A percentile compares a stretch with the other conserved stretches of the same genome.
These are phyloP conservation scores for Blastobasis adustella DNA, from an alignment of 2,888 invertebrate species.

Conservation along the genomic window DNA sequence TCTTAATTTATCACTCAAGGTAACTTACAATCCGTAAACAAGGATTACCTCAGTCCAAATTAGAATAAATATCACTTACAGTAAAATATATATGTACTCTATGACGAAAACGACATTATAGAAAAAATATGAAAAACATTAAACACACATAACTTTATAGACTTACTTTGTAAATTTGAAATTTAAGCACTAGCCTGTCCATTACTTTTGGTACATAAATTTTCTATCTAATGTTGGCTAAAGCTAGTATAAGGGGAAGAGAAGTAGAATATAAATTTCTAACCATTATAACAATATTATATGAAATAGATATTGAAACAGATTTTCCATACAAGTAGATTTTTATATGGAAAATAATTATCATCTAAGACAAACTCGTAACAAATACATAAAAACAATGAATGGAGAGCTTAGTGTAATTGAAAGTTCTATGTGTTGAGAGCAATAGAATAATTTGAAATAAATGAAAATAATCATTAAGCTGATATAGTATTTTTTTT, in stretches of 20 bases:
- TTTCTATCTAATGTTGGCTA: slow-evolving; percentile 24
- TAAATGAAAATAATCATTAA: too few relatives aligned
- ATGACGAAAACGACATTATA: neutral
- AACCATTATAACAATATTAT: too few relatives aligned
- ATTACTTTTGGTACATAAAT: slow-evolving; percentile 22
- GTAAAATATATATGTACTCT: slow-evolving; percentile 12
- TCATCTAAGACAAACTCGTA: too few relatives aligned
- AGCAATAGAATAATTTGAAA: too few relatives aligned
- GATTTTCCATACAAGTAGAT: too few relatives aligned
- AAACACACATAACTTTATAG: slow-evolving; percentile 19
- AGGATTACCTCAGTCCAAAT: slow-evolving; percentile 46
- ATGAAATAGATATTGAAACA: too few relatives aligned
- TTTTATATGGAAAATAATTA: too few relatives aligned
- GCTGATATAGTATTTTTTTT: too few relatives aligned
- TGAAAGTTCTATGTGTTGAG: too few relatives aligned
- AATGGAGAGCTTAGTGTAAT: too few relatives aligned
- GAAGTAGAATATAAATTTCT: neutral
- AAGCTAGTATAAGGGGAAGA: slow-evolving; percentile 30
- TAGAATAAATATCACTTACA: slow-evolving; percentile 27
- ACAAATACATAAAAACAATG: too few relatives aligned
- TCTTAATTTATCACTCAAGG: slow-evolving; percentile 55
- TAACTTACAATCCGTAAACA: slow-evolving; percentile 48
- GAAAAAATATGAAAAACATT: slow-evolving; percentile 28
- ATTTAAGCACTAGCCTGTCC: slow-evolving; percentile 37
- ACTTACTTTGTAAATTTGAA: slow-evolving; percentile 29